Conservation (phyloP, 2,797 vertebrate species). For the Periophthalmus magnuspinnatus region DNA sequence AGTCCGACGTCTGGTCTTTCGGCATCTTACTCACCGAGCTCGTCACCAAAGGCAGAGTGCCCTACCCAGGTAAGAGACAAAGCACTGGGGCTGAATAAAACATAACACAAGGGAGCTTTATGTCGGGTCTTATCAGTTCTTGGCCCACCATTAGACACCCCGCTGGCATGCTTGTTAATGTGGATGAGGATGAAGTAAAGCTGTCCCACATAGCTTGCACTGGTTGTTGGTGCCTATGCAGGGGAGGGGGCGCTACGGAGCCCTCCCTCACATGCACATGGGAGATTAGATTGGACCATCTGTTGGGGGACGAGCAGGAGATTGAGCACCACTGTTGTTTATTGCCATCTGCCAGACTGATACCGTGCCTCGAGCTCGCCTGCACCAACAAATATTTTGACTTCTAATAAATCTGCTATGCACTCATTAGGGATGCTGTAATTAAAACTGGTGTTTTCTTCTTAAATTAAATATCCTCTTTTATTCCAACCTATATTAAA, state of each 20-base stretch:
- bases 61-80: slow-evolving; percentile 87
- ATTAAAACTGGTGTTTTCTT: neutral
- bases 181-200: slow-evolving; percentile 55
- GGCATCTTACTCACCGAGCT: slow-evolving; percentile 93
- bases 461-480: neutral
- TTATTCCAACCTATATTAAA: neutral
- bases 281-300: slow-evolving; percentile 74
- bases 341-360: slow-evolving; percentile 68
- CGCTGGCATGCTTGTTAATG: slow-evolving; percentile 47
- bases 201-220: slow-evolving; percentile 58
- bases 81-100: slow-evolving; percentile 4
- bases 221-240: slow-evolving; percentile 58
- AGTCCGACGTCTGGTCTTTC: slow-evolving; percentile 96
- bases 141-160: slow-evolving; percentile 43
- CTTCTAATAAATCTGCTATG: neutral
- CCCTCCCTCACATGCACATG: slow-evolving; percentile 28
- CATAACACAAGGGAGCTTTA: slow-evolving; percentile 26
- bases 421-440: neutral
- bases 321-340: slow-evolving; percentile 74
- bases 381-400: slow-evolving; percentile 32
- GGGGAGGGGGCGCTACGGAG: slow-evolving; percentile 21
- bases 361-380: slow-evolving; percentile 38
- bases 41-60: slow-evolving; percentile 94
- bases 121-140: slow-evolving; percentile 30
- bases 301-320: slow-evolving; percentile 62